Conservation (phyloP, 2,797 vertebrate species). For the Microtus agrestis region DNA sequence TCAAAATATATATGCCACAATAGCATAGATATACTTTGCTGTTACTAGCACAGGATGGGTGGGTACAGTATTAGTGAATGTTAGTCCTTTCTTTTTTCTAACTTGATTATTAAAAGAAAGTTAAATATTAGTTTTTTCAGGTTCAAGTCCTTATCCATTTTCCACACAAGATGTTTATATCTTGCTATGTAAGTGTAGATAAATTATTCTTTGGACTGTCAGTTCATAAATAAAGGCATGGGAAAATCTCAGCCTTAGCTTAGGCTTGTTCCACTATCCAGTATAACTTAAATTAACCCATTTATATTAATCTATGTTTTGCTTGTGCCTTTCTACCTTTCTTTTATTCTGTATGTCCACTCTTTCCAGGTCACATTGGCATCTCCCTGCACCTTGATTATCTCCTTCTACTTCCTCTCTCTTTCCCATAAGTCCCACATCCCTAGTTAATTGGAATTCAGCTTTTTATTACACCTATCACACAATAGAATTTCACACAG, state of each 20-base stretch:
- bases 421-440: not conserved
- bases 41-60: not conserved
- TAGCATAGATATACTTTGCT: not conserved
- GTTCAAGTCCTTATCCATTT: not conserved
- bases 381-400: not conserved
- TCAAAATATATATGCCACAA: not conserved
- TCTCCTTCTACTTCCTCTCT: not conserved
- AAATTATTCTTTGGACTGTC: not conserved
- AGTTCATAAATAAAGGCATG: not conserved
- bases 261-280: not conserved
- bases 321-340: not conserved
- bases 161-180: not conserved
- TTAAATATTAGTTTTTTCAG: not conserved
- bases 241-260: not conserved
- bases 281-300: not conserved
- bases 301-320: not conserved
- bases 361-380: not conserved
- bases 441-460: no score
- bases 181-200: not conserved
- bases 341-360: not conserved
- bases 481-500: no score
- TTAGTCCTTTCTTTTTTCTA: not conserved
- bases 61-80: not conserved
- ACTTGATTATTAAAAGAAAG: constrained; percentile 37
- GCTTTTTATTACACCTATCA: no score